These are phyloP conservation scores for Apocrypta bakeri DNA, from an alignment of 1,140 invertebrate genomes.

Conservation along the genomic window DNA sequence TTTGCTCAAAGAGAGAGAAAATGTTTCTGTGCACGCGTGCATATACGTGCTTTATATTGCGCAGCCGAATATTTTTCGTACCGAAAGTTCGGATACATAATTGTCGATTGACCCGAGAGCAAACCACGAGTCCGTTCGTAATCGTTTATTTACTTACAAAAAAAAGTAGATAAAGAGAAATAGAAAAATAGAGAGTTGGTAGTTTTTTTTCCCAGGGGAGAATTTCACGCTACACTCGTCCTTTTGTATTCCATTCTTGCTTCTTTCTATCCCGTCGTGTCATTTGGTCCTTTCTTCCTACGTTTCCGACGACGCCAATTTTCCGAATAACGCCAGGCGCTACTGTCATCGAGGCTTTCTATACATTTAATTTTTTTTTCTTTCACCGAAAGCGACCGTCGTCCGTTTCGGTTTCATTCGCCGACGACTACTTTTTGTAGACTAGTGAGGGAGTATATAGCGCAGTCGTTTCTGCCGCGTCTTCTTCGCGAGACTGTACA, in stretches of 20 bases:
- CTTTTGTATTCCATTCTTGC: slow-evolving; percentile 18
- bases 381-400: not conserved
- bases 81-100: not conserved
- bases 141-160: not conserved
- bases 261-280: not conserved
- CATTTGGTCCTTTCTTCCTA: slow-evolving; percentile 4
- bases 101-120: not conserved
- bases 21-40: not conserved
- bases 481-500: not conserved
- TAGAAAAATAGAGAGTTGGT: not conserved
- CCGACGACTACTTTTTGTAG: too few species aligned
- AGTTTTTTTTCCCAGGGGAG: not conserved
- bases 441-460: too few species aligned
- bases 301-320: slow-evolving; percentile 21
- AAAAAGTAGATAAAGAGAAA: too few species aligned
- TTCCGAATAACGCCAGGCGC: not conserved
- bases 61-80: not conserved
- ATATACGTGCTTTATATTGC: not conserved
- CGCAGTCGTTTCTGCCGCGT: not conserved
- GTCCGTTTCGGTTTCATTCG: not conserved
- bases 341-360: not conserved
- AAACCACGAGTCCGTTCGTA: not conserved
- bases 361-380: slow-evolving; percentile 16
- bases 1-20: not conserved
- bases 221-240: not conserved